phyloP scores from a whole-genome alignment of 2,113 vertebrate genomes.

The Carassius auratus region DNA sequence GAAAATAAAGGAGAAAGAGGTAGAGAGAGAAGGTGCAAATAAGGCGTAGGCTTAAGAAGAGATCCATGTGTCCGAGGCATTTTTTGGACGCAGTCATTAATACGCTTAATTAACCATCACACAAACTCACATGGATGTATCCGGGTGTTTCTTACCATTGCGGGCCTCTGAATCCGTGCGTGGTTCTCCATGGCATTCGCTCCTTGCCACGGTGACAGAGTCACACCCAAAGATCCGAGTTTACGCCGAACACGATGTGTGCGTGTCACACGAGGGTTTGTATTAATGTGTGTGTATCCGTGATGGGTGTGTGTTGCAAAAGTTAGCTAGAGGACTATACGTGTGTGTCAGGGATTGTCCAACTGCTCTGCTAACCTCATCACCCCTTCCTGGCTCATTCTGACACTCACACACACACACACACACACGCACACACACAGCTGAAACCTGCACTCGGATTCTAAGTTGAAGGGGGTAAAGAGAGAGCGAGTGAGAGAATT shows the following conservation, averaged over 20 bases:
- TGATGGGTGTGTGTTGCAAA: slow-evolving; percentile 60
- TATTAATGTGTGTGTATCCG: slow-evolving; percentile 43
- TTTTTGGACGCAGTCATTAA: background rate
- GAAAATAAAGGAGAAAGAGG: slow-evolving; percentile 34
- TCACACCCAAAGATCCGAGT: slow-evolving; percentile 68
- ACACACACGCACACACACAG: background rate
- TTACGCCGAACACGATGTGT: slow-evolving; percentile 64
- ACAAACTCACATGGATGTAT: slow-evolving; percentile 31
- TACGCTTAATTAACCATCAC: background rate
- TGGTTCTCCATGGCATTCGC: slow-evolving; percentile 83
- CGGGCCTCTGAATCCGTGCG: slow-evolving; percentile 79
- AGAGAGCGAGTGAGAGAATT: slow-evolving; percentile 44
- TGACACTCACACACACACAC: slow-evolving; percentile 43
- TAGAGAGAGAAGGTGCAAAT: background rate
- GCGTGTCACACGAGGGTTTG: slow-evolving; percentile 61
- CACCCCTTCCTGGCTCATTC: slow-evolving; percentile 52
- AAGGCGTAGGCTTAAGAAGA: background rate
- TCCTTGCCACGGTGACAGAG: slow-evolving; percentile 74
- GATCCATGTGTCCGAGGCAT: background rate
- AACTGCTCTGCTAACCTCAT: slow-evolving; percentile 69
- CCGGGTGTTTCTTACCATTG: slow-evolving; percentile 81
- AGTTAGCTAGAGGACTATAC: slow-evolving; percentile 64
- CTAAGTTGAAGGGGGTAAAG: slow-evolving; percentile 63
- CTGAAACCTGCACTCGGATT: slow-evolving; percentile 77
- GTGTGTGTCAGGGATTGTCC: slow-evolving; percentile 68